Percentiles rank a stretch among this genome's conserved stretches.
Conservation (phyloP, 2,888 invertebrate species). For the Cistogaster globosa region DNA sequence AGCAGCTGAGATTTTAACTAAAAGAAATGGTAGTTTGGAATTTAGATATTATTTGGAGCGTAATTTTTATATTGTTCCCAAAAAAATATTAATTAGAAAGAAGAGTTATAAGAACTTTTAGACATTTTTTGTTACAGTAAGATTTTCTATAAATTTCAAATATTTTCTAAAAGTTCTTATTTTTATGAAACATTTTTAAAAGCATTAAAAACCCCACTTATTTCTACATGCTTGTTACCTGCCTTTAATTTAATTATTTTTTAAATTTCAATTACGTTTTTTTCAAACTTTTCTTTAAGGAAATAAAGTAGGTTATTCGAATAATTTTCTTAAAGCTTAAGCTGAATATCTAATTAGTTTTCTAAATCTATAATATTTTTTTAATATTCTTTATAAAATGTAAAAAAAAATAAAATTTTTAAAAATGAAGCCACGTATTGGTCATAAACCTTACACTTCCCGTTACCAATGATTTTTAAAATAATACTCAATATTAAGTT, state of each 20-base stretch:
- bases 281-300: not conserved
- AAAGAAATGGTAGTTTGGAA: no score
- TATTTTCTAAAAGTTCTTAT: no score
- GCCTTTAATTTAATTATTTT: not conserved
- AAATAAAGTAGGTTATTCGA: constrained; percentile 56
- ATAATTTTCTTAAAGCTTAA: constrained; percentile 34
- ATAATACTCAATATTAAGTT: not conserved
- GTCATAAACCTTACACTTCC: constrained; percentile 69
- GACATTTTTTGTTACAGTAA: no score
- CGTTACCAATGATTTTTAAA: constrained; percentile 55
- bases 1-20: no score
- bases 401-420: constrained; percentile 28
- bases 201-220: no score
- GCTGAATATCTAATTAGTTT: constrained; percentile 30
- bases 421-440: constrained; percentile 46
- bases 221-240: not conserved
- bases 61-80: no score
- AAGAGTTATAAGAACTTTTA: no score
- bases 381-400: not conserved
- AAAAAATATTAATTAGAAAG: no score
- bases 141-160: no score
- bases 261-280: not conserved
- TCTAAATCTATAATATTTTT: not conserved
- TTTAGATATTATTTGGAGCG: no score
- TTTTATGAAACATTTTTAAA: no score